These are phyloP conservation scores for Achroia grisella DNA, from an alignment of 1,140 invertebrate species.

Conservation along the genomic window DNA sequence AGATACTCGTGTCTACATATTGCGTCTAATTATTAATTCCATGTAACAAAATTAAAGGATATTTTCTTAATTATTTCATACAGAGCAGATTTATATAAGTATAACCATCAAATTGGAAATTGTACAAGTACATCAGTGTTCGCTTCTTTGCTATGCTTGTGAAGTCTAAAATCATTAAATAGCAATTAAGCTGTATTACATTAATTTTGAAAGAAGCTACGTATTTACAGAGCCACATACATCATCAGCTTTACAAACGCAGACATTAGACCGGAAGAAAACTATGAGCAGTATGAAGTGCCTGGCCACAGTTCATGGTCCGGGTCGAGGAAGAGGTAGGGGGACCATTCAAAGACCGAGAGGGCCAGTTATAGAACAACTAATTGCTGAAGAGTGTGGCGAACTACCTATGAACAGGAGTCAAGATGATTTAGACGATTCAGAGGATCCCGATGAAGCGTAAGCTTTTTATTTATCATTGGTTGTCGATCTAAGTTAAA, in stretches of 20 bases:
- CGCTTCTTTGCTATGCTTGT: constrained; percentile 9
- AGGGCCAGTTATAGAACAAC: constrained; percentile 52
- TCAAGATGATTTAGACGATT: constrained; percentile 57
- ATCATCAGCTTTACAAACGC: constrained; percentile 55
- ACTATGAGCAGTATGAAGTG: constrained; percentile 37
- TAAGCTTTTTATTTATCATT: constrained; percentile 21
- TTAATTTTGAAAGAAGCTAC: constrained; percentile 4
- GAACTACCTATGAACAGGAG: constrained; percentile 45
- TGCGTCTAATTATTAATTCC: too few species aligned
- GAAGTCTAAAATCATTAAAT: not conserved
- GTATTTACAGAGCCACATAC: constrained; percentile 48
- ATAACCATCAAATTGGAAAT: too few species aligned
- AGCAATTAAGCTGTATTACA: not conserved
- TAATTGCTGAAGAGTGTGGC: constrained; percentile 63
- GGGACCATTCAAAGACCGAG: constrained; percentile 44
- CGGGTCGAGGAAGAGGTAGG: constrained; percentile 33
- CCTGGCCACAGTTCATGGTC: constrained; percentile 52
- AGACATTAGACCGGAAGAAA: constrained; percentile 56
- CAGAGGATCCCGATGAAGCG: constrained; percentile 61
- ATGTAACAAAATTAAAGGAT: too few species aligned
- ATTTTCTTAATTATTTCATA: too few species aligned
- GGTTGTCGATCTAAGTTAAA: too few species aligned
- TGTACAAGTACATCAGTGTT: not conserved
- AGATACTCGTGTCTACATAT: too few species aligned
- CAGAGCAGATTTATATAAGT: too few species aligned